Evolutionary conservation across 2,797 vertebrate genomes (phyloP), one percentile per base, ranked within the genome.

Genomic region (Hozukius guyotensis): DNA sequence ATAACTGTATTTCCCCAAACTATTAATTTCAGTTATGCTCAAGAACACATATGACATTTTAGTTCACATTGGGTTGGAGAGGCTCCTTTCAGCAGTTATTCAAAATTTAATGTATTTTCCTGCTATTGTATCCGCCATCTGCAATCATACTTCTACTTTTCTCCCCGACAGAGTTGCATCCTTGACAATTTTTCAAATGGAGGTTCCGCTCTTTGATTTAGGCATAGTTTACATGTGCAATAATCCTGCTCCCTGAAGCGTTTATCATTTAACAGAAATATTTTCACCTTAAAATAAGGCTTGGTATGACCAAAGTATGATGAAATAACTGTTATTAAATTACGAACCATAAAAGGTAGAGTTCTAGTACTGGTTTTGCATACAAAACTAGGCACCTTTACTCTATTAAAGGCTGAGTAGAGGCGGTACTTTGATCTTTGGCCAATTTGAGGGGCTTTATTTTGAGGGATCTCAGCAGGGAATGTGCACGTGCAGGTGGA

Each of bases 21-120:
- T 18, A 38, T 31, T 27, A 5, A 24, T 36, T 69, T 55, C 24
- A 70, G 31, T n/a, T n/a, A 31, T 65, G 22, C 12, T 29, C 12
- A 46, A 65, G 27, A 72, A 42, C 55, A 56, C 49, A 60, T 24
- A 36, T 53, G 22, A 56, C 4, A 49, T 66, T 63, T 53, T 34
- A 32, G 36, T 77, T 71, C 66, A 66, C 14, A 14, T 24, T 64
- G 14, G 73, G 60, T 62, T 62, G 55, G 38, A 81, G 66, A 78
- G 59, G 61, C 77, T 86, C 62, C 57, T 77, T 78, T 77, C 62
- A 76, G 80, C 75, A 84, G 81, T 78, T 71, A 80, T 75, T 80
- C 68, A 72, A 82, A 80, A 87, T 70, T 8, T 31, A 85, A 88
- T 91, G 77, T 55, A 36, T 81, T 89, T 87, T 88, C 87, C 86